Conservation (phyloP, 1,140 invertebrate genomes). For the Penaeus vannamei region DNA sequence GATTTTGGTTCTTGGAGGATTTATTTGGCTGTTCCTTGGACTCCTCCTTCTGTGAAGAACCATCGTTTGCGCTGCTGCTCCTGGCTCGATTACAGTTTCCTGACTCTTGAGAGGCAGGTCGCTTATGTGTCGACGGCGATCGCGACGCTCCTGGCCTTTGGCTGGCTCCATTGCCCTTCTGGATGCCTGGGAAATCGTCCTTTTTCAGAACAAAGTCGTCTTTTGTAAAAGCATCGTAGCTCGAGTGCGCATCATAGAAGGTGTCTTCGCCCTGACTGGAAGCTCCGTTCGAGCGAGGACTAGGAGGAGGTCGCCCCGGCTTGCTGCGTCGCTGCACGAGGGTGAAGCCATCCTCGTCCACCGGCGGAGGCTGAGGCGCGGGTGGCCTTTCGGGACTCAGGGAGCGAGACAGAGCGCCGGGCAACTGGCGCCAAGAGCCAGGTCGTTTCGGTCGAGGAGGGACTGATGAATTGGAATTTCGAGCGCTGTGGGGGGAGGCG, state of each 20-base stretch:
- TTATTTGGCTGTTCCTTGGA: no score
- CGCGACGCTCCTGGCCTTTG: constrained; percentile 17
- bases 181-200: constrained; percentile 3
- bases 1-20: no score
- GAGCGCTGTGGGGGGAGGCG: not conserved
- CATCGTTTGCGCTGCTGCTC: constrained; percentile 14
- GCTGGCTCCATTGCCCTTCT: not conserved
- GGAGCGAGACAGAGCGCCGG: not conserved
- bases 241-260: no score
- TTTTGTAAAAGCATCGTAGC: not conserved
- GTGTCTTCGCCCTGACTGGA: no score
- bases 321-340: not conserved
- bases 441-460: constrained; percentile 37
- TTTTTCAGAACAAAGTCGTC: constrained; percentile 4
- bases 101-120: constrained; percentile 35
- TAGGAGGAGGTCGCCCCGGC: no score
- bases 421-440: constrained; percentile 34
- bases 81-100: constrained; percentile 17
- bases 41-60: no score
- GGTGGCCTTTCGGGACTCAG: not conserved
- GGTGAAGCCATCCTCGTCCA: not conserved
- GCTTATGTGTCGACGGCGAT: constrained; percentile 13
- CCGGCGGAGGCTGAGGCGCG: not conserved
- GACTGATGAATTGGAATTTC: constrained; percentile 6
- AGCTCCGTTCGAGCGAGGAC: no score